Percentiles rank a stretch among this genome's conserved stretches.
Conservation (phyloP, 2,888 invertebrate genomes). For the Maniola hyperantus region DNA sequence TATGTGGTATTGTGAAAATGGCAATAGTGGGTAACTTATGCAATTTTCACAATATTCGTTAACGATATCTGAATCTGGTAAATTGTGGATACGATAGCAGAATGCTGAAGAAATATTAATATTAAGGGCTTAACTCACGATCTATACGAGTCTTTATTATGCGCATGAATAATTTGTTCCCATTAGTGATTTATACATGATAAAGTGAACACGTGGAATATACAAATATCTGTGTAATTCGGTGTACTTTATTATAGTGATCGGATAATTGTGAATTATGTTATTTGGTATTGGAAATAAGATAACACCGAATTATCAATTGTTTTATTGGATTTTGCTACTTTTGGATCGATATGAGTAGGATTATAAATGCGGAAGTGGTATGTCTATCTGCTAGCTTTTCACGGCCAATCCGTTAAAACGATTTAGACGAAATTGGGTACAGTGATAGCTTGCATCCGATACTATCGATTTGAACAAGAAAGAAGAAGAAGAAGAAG, state of each 20-base stretch:
- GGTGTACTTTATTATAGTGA: constrained; percentile 41
- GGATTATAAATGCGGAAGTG: too few relatives aligned
- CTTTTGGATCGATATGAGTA: neutral
- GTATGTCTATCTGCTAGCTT: too few relatives aligned
- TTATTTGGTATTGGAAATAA: neutral
- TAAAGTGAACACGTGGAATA: constrained; percentile 64
- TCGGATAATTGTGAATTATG: constrained; percentile 8
- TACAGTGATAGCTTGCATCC: too few relatives aligned
- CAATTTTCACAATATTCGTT: constrained; percentile 29
- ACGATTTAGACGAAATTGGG: too few relatives aligned
- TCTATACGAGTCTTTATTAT: constrained; percentile 67
- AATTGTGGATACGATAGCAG: constrained; percentile 50
- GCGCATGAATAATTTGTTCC: constrained; percentile 80
- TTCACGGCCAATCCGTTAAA: too few relatives aligned
- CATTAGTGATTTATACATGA: constrained; percentile 77
- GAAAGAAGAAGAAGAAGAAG: too few relatives aligned
- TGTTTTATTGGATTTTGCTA: constrained; percentile 2
- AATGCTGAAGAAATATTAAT: constrained; percentile 54
- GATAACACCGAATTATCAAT: neutral
- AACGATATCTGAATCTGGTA: constrained; percentile 26
- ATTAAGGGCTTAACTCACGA: constrained; percentile 66
- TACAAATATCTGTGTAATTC: constrained; percentile 60
- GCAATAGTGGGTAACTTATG: constrained; percentile 5
- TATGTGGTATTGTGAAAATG: constrained; percentile 10
- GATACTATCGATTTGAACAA: too few relatives aligned